These are phyloP conservation scores for Alosa alosa DNA, from an alignment of 2,113 vertebrate species.

Conservation along the genomic window DNA sequence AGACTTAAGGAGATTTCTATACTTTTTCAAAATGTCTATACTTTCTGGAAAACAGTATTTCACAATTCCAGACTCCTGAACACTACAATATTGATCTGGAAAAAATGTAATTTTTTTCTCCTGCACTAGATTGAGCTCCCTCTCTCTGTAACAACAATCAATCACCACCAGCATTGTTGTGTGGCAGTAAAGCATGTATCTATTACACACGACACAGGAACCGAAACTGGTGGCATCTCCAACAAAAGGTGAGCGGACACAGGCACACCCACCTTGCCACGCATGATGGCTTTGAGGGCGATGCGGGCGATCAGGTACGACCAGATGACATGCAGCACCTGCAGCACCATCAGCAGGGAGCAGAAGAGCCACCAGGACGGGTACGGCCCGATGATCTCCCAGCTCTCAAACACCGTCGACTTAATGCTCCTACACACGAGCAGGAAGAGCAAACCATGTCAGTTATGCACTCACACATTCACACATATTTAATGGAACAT, in stretches of 20 bases:
- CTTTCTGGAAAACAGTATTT: no score
- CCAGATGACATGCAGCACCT: conserved; percentile 91
- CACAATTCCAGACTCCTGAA: no score
- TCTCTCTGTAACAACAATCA: no score
- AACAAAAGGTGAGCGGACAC: neutral
- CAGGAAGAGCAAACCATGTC: neutral
- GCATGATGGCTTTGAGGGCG: conserved; percentile 84
- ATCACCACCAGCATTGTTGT: no score
- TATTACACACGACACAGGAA: neutral
- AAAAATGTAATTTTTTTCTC: no score
- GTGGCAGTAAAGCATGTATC: no score
- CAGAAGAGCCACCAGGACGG: conserved; percentile 97
- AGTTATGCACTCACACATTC: no score
- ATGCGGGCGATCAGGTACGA: conserved; percentile 89
- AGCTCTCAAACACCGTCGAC: conserved; percentile 93
- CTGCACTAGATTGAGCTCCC: no score
- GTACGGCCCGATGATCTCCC: conserved; percentile 88
- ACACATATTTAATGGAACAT: no score
- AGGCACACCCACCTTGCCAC: conserved; percentile 82
- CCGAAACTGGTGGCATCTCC: neutral
- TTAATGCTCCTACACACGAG: conserved; percentile 82
- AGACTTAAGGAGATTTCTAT: no score
- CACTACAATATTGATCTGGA: no score
- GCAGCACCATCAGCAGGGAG: conserved; percentile 80
- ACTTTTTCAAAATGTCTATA: no score